A percentile compares a stretch with the other conserved stretches of the same genome.
Evolutionary conservation across 2,113 vertebrate species (phyloP).

Genomic region (Hyperopisus bebe): DNA sequence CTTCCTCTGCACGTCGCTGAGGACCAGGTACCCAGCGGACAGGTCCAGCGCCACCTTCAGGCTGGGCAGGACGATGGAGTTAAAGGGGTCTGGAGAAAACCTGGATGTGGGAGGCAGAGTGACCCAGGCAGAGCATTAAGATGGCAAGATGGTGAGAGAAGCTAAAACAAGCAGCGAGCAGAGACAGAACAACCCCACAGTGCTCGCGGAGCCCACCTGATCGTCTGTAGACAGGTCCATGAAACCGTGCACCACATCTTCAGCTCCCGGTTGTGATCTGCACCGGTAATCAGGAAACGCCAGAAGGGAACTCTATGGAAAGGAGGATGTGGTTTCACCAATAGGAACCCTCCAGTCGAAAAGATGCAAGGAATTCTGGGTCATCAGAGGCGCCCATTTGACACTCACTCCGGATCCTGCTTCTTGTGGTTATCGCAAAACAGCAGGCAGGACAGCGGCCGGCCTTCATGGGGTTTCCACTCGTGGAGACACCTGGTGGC

Average conservation of each 20-base stretch:
- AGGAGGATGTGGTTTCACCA: not conserved
- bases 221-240: constrained; percentile 95
- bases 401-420: constrained; percentile 94
- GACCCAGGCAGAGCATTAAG: not conserved
- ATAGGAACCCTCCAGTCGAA: too few relatives aligned
- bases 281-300: constrained; percentile 95
- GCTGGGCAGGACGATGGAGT: constrained; percentile 73
- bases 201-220: constrained; percentile 62
- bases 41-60: constrained; percentile 92
- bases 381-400: not conserved
- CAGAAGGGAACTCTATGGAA: constrained; percentile 84
- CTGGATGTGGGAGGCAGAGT: constrained; percentile 47
- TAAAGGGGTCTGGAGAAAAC: constrained; percentile 88
- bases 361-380: not conserved
- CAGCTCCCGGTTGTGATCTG: constrained; percentile 89
- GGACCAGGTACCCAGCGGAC: constrained; percentile 85
- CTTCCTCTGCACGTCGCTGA: constrained; percentile 93
- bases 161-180: not conserved
- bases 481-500: constrained; percentile 89
- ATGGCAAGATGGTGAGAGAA: not conserved
- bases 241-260: constrained; percentile 99
- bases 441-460: constrained; percentile 87
- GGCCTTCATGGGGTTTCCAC: constrained; percentile 83
- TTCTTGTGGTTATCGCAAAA: constrained; percentile 99
- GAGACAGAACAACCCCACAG: not conserved